Conservation (phyloP, 2,888 invertebrate genomes). For the Lydus trimaculatus region DNA sequence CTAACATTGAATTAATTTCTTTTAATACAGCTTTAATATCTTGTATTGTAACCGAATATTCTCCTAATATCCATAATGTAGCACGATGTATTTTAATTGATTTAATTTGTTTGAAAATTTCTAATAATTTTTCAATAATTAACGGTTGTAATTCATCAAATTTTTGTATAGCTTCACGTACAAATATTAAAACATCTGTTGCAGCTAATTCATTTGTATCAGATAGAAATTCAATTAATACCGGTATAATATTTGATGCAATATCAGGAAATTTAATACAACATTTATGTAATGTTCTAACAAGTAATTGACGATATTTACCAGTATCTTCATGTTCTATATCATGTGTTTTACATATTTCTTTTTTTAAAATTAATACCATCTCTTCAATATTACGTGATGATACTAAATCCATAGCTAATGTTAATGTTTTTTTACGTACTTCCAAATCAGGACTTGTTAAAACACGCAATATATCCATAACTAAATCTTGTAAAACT, state of each 20-base stretch:
- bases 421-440: constrained; percentile 56
- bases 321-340: constrained; percentile 92
- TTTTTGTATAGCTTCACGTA: constrained; percentile 95
- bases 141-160: constrained; percentile 82
- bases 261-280: constrained; percentile 97
- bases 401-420: constrained; percentile 88
- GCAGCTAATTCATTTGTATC: constrained; percentile 92
- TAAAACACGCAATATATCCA: constrained; percentile 96
- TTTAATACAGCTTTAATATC: constrained; percentile 84
- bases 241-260: constrained; percentile 91
- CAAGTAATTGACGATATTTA: constrained; percentile 93
- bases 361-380: constrained; percentile 90
- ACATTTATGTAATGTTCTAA: constrained; percentile 92
- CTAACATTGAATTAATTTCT: constrained; percentile 76
- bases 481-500: constrained; percentile 88
- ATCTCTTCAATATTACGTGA: constrained; percentile 95
- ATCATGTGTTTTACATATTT: constrained; percentile 88
- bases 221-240: constrained; percentile 90
- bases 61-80: constrained; percentile 97
- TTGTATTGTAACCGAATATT: constrained; percentile 83
- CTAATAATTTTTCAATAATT: constrained; percentile 82
- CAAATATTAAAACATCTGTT: constrained; percentile 91
- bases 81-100: constrained; percentile 93
- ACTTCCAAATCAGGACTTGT: constrained; percentile 93
- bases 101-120: constrained; percentile 86